Percentiles rank a stretch among this genome's conserved stretches.
These are phyloP conservation scores for Ptilorrhoa leucosticta DNA, from an alignment of 2,113 vertebrate genomes.

Conservation along the genomic window DNA sequence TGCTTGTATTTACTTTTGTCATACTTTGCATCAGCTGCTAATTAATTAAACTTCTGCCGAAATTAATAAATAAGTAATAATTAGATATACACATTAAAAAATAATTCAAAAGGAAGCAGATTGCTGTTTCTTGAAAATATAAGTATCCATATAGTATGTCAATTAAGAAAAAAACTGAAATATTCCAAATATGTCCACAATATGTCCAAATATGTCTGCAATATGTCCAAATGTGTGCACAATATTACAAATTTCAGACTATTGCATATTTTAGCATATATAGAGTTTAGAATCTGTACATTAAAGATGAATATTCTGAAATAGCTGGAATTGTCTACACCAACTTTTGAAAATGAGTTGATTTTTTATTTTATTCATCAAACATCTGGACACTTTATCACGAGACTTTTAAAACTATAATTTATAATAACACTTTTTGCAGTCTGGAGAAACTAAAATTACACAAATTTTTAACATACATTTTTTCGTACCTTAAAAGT, in stretches of 20 bases:
- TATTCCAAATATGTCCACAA: conserved; percentile 80
- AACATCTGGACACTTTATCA: neutral
- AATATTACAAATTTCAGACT: conserved; percentile 73
- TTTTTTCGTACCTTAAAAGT: neutral
- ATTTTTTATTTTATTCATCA: neutral
- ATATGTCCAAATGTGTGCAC: conserved; percentile 80
- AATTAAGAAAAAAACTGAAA: conserved; percentile 78
- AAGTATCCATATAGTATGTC: conserved; percentile 74
- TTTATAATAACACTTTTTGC: neutral
- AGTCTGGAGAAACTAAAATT: neutral
- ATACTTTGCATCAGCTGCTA: conserved; percentile 67
- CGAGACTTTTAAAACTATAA: neutral
- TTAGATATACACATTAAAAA: conserved; percentile 72
- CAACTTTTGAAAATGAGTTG: neutral
- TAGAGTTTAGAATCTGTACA: conserved; percentile 45
- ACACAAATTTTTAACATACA: neutral
- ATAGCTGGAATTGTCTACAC: neutral
- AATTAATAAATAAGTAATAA: conserved; percentile 78
- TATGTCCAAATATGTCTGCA: conserved; percentile 81
- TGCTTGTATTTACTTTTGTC: conserved; percentile 72
- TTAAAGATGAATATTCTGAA: conserved; percentile 45
- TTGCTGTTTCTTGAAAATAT: conserved; percentile 73
- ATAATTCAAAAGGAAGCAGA: conserved; percentile 70
- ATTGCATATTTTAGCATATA: conserved; percentile 73
- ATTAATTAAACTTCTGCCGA: conserved; percentile 74